Evolutionary conservation across 2,888 invertebrate species (phyloP).

Genomic region (Amphimallon solstitiale): DNA sequence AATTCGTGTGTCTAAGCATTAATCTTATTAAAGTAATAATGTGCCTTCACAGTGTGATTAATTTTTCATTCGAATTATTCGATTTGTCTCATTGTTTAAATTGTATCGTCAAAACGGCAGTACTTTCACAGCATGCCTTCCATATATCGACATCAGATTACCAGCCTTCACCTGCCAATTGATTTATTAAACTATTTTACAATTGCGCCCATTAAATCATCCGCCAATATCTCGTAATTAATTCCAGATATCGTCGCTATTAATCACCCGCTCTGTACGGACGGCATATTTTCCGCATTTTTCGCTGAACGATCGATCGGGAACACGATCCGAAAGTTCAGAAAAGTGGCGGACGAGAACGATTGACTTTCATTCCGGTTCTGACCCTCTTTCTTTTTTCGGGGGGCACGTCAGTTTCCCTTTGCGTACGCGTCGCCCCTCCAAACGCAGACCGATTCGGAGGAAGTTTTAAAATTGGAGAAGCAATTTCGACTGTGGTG

Average conservation of each 20-base stretch:
- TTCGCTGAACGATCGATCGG: slow-evolving; percentile 11
- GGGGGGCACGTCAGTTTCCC: slow-evolving; percentile 7
- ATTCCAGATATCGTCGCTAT: slow-evolving; percentile 37
- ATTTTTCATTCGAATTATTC: too few relatives aligned
- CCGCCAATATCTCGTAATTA: slow-evolving; percentile 36
- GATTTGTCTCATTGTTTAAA: not conserved
- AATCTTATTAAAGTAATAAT: too few relatives aligned
- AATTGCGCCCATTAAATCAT: slow-evolving; percentile 37
- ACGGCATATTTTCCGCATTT: slow-evolving; percentile 29
- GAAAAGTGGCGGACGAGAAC: slow-evolving; percentile 29
- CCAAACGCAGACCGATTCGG: slow-evolving; percentile 8
- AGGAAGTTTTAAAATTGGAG: slow-evolving; percentile 34
- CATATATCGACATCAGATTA: slow-evolving; percentile 37
- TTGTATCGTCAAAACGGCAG: not conserved
- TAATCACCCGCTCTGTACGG: slow-evolving; percentile 29
- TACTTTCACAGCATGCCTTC: slow-evolving; percentile 1
- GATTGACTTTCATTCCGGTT: slow-evolving; percentile 27
- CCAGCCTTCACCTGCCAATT: slow-evolving; percentile 20
- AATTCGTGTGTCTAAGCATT: too few relatives aligned
- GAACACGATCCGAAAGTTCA: slow-evolving; percentile 13
- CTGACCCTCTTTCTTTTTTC: not conserved
- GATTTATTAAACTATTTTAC: slow-evolving; percentile 38
- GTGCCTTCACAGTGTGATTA: too few relatives aligned
- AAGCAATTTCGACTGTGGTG: slow-evolving; percentile 35
- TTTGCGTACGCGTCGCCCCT: slow-evolving; percentile 9